Percentiles rank a stretch among this genome's conserved stretches.
Conservation (phyloP, 2,888 invertebrate species). For the Ochlodes sylvanus region DNA sequence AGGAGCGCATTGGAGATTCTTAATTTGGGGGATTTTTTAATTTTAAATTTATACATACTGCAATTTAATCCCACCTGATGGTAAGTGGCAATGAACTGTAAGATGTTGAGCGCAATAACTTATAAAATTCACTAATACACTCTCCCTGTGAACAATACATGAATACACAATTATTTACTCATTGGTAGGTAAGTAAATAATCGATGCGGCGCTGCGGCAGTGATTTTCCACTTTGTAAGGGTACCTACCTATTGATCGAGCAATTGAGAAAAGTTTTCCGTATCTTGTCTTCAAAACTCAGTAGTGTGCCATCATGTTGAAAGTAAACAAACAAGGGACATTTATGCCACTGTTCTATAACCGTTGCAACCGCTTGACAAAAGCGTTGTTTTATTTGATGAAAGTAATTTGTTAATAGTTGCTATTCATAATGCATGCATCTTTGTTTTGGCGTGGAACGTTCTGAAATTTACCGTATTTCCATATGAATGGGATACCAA, state of each 20-base stretch:
- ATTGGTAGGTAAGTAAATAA: no score
- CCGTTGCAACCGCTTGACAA: neutral
- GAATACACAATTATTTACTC: no score
- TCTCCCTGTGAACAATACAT: no score
- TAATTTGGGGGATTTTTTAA: no score
- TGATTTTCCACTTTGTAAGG: constrained; percentile 50
- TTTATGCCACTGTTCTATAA: neutral
- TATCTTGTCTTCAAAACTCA: constrained; percentile 21
- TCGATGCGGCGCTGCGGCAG: constrained; percentile 16
- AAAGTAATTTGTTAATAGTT: constrained; percentile 6
- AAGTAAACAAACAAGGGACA: constrained; percentile 21
- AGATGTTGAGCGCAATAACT: no score
- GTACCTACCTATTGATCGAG: constrained; percentile 39
- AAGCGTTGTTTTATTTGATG: constrained; percentile 6
- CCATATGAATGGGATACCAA: neutral
- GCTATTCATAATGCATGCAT: neutral
- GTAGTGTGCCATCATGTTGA: constrained; percentile 24
- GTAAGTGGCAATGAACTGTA: no score
- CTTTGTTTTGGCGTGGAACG: neutral
- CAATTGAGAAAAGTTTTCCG: constrained; percentile 24
- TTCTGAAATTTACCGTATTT: neutral
- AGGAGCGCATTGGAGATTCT: no score
- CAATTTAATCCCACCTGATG: no score
- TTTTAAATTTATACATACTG: no score
- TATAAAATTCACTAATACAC: no score